Evolutionary conservation across 1,140 invertebrate genomes (phyloP), one percentile per base, ranked within the genome.

Genomic region (Leptinotarsa defecta): DNA sequence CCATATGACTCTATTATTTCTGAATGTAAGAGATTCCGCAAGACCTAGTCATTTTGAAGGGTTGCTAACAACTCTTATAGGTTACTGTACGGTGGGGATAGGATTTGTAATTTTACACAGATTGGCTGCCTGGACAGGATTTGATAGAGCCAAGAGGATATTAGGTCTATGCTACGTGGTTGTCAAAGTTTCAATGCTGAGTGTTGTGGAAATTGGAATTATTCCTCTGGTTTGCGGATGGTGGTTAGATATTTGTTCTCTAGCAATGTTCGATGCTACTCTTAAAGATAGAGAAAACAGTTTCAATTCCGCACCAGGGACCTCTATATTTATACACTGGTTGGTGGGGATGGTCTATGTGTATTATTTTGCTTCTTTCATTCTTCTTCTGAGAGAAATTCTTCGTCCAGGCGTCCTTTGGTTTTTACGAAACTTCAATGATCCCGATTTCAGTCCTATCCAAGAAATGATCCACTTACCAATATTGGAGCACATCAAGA

Each of bases 391-490:
- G 3, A 88, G 98, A 65, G 98, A 99, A 87, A 95, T 99, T 3
- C 84, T 99, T 8, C 88, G 97, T 69, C 98, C 98, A 1, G 98
- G 98, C 0, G 96, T 99, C 0, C 87, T 99, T 1, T 99, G 97
- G 97, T 99, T 99, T 84, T 87, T 97, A 68, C 90, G 97, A 79
- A 99, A 99, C 86, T 88, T 99, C 11, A 99, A 99, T 86, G 98
- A 99, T 88, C 98, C 98, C 0, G 98, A 99, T 83, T 99, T 99
- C 83, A 99, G 98, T 86, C 98, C 98, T 15, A 97, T 98, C 77
- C 96, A 98, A 88, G 94, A 99, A 91, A 99, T 99, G 97, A 99
- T 99, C 76, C 97, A 99, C 85, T 88, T 98, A 48, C 95, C 97
- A 8, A 95, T 99, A 64, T 87, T 97, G 68, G 90, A 94, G 73